Evolutionary conservation across 2,797 vertebrate genomes (phyloP).

Genomic region (Triplophysa bombifrons): DNA sequence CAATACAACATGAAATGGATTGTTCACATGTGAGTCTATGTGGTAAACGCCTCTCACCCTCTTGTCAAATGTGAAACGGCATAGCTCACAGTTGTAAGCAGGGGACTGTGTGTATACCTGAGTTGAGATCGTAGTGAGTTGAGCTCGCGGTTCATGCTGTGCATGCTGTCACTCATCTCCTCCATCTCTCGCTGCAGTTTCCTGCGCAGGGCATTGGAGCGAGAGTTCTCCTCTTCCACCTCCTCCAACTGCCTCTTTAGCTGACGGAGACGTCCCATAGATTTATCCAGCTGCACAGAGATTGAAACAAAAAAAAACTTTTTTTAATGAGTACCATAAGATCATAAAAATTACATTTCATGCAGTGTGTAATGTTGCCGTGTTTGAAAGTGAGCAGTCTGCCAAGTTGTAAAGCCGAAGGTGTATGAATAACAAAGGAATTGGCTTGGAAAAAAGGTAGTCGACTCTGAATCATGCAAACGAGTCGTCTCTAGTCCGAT

Average conservation of each 20-base stretch:
- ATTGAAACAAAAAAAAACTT: neutral
- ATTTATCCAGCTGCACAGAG: slow-evolving; percentile 83
- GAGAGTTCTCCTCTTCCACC: slow-evolving; percentile 89
- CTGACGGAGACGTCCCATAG: slow-evolving; percentile 86
- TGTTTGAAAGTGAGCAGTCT: too few relatives aligned
- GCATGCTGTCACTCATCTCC: slow-evolving; percentile 83
- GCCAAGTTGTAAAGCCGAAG: too few relatives aligned
- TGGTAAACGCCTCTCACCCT: neutral
- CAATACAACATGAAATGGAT: slow-evolving; percentile 21
- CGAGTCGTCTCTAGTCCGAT: too few relatives aligned
- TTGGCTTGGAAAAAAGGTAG: too few relatives aligned
- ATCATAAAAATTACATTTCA: too few relatives aligned
- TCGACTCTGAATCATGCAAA: too few relatives aligned
- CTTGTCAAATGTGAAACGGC: neutral
- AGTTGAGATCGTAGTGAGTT: slow-evolving; percentile 85
- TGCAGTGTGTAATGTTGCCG: too few relatives aligned
- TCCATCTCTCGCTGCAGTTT: slow-evolving; percentile 90
- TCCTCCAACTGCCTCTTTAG: slow-evolving; percentile 92
- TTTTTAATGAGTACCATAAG: too few relatives aligned
- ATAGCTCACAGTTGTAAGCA: neutral
- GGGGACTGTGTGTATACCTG: slow-evolving; percentile 73
- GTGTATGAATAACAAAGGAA: too few relatives aligned
- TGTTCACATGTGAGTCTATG: slow-evolving; percentile 23
- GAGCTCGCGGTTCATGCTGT: slow-evolving; percentile 88
- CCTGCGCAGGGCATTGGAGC: slow-evolving; percentile 86